phyloP scores from a whole-genome alignment of 2,113 vertebrate species.

The Hemibagrus wyckioides region DNA sequence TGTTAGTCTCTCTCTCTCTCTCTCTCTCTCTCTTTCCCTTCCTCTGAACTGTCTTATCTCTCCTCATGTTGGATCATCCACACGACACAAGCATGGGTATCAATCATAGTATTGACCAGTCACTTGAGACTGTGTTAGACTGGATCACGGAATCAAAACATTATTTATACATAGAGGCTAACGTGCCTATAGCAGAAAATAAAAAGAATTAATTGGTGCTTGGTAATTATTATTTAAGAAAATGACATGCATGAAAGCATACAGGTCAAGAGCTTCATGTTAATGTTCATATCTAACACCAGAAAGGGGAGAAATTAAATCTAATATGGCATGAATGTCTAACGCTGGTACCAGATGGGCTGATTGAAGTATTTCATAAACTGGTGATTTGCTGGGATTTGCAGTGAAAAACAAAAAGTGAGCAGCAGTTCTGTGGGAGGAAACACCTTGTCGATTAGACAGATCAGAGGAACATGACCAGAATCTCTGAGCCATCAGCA shows the following conservation, averaged over 20 bases:
- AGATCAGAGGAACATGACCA: background rate
- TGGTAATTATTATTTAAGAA: too few relatives aligned
- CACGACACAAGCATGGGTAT: conserved; percentile 27
- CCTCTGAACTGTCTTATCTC: background rate
- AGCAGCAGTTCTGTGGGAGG: too few relatives aligned
- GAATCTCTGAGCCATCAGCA: background rate
- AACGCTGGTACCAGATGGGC: too few relatives aligned
- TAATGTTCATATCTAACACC: too few relatives aligned
- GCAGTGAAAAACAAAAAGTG: too few relatives aligned
- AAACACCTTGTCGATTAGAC: too few relatives aligned
- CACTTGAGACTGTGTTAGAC: conserved; percentile 37
- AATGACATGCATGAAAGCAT: too few relatives aligned
- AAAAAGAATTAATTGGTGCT: background rate
- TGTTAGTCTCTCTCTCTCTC: conserved; percentile 13
- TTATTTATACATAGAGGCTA: background rate
- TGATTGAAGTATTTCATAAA: too few relatives aligned
- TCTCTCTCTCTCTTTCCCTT: background rate
- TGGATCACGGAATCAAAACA: conserved; percentile 33
- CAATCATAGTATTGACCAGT: conserved; percentile 42
- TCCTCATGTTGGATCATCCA: conserved; percentile 6
- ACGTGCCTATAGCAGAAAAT: background rate
- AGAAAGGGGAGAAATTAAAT: too few relatives aligned
- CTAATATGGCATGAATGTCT: too few relatives aligned
- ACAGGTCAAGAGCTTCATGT: too few relatives aligned
- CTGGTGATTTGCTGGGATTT: too few relatives aligned